Evolutionary conservation across 2,888 invertebrate species (phyloP).

Genomic region (Tetheella fluctuosa): DNA sequence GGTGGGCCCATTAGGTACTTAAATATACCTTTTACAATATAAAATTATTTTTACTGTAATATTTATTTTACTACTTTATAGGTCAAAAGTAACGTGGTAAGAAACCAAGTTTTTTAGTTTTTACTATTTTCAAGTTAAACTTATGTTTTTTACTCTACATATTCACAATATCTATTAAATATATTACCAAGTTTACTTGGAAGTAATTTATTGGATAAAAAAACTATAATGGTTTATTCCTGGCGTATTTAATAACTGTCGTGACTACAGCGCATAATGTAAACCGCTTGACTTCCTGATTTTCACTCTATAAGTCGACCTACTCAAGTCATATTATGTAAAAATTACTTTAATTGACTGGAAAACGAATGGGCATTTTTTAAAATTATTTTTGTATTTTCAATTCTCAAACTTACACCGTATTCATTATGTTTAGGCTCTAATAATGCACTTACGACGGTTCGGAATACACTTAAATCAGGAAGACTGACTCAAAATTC

Average conservation of each 20-base stretch:
- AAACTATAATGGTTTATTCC: conserved; percentile 12
- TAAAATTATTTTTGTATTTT: no score
- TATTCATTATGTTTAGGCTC: no score
- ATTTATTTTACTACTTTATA: no score
- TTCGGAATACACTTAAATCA: no score
- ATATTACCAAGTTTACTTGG: not conserved
- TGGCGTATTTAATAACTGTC: conserved; percentile 43
- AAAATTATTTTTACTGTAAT: no score
- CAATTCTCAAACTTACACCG: no score
- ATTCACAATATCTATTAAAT: not conserved
- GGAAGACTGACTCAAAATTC: no score
- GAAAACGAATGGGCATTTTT: conserved; percentile 16
- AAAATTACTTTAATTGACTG: conserved; percentile 29
- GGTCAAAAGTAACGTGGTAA: no score
- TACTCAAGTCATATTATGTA: conserved; percentile 37
- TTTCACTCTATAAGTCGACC: conserved; percentile 32
- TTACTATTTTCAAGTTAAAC: no score
- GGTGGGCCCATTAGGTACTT: not conserved
- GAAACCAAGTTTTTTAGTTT: no score
- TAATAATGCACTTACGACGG: no score
- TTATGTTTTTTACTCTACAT: no score
- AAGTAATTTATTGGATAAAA: not conserved
- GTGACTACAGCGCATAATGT: conserved; percentile 47
- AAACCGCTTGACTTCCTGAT: conserved; percentile 41
- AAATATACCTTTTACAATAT: not conserved